These are phyloP conservation scores for Pterocles orientalis DNA, from an alignment of 2,113 vertebrate species.

Conservation along the genomic window DNA sequence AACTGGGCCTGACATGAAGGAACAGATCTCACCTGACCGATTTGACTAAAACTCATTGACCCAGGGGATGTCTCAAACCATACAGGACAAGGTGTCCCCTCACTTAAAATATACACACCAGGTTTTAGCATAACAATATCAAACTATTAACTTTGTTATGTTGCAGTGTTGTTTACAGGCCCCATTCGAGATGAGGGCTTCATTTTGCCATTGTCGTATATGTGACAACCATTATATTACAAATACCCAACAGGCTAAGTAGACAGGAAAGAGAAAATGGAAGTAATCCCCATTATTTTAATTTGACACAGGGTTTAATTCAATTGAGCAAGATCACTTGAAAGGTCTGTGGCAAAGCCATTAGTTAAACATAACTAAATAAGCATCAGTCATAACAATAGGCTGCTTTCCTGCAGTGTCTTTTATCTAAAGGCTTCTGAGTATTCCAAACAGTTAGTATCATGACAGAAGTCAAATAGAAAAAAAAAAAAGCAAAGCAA, in stretches of 20 bases:
- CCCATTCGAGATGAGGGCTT: background rate
- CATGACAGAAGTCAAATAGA: background rate
- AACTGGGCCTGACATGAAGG: background rate
- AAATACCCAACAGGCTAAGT: background rate
- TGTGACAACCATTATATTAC: background rate
- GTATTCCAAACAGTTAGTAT: background rate
- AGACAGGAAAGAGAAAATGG: background rate
- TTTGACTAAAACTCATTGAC: background rate
- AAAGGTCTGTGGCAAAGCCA: background rate
- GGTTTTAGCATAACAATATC: background rate
- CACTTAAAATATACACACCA: background rate
- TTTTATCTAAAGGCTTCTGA: background rate
- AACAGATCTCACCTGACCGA: background rate
- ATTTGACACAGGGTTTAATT: background rate
- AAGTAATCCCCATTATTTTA: background rate
- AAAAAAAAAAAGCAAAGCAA: background rate
- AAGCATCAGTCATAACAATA: background rate
- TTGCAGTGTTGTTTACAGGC: background rate
- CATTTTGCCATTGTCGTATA: background rate
- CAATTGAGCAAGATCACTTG: background rate
- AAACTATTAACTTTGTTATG: background rate
- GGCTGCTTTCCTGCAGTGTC: background rate
- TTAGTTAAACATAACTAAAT: background rate
- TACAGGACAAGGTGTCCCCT: background rate
- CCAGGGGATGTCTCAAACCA: background rate